phyloP scores from a whole-genome alignment of 2,113 vertebrate species.

The Muscicapa adusta region DNA sequence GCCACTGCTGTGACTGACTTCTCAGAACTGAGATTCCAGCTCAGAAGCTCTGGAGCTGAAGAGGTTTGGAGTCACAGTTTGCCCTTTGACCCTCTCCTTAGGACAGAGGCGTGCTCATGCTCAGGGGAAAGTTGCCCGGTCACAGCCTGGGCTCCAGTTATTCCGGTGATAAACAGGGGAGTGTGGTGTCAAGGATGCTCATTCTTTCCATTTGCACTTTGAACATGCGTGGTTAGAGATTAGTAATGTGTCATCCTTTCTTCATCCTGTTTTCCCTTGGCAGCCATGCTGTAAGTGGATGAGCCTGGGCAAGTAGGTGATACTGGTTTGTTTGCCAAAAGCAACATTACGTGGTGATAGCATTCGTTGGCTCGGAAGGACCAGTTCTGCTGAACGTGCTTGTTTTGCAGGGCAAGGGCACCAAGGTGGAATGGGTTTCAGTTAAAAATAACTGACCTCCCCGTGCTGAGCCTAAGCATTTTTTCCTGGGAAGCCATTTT shows the following conservation, averaged over 20 bases:
- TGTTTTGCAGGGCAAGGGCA: not conserved
- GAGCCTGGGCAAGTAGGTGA: slow-evolving; percentile 33
- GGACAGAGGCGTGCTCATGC: not conserved
- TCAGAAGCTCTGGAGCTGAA: not conserved
- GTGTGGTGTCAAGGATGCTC: not conserved
- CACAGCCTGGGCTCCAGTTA: not conserved
- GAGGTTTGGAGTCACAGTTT: not conserved
- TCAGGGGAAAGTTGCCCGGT: not conserved
- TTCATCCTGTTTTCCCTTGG: slow-evolving; percentile 46
- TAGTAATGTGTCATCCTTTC: slow-evolving; percentile 42
- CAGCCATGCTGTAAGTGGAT: slow-evolving; percentile 7
- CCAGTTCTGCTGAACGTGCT: not conserved
- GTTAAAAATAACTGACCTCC: slow-evolving; percentile 21
- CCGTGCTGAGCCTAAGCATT: not conserved
- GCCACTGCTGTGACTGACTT: not conserved
- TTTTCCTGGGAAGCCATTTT: slow-evolving; percentile 10
- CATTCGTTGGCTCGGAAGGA: not conserved
- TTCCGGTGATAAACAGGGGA: not conserved
- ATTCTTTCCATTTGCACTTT: slow-evolving; percentile 47
- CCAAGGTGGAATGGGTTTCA: not conserved
- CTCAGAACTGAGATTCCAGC: not conserved
- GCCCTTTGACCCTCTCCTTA: not conserved
- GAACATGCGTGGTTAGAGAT: not conserved
- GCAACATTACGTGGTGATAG: not conserved
- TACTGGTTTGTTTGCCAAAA: slow-evolving; percentile 39